A percentile compares a stretch with the other conserved stretches of the same genome.
Evolutionary conservation across 2,113 vertebrate genomes (phyloP).

Genomic region (sheep (Ovis aries)): ARS-UI_Ramb_v3.0 NC_056067.1:18573001-18573500

Average conservation of each 20-base stretch:
- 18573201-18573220: neutral
- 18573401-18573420: neutral
- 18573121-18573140: neutral
- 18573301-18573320: neutral
- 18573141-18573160: neutral
- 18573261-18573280: neutral
- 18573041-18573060: neutral
- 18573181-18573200: neutral
- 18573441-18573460: neutral
- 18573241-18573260: neutral
- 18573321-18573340: neutral
- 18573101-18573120: no score
- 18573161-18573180: neutral
- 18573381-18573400: neutral
- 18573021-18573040: neutral
- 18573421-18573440: neutral
- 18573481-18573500: neutral
- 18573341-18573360: neutral
- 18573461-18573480: neutral
- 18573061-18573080: neutral
- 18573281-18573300: neutral
- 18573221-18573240: neutral
- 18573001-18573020: neutral
- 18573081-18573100: accelerated
- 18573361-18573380: neutral